Conservation (phyloP, 2,797 vertebrate genomes). For the Manis pentadactyla region DNA sequence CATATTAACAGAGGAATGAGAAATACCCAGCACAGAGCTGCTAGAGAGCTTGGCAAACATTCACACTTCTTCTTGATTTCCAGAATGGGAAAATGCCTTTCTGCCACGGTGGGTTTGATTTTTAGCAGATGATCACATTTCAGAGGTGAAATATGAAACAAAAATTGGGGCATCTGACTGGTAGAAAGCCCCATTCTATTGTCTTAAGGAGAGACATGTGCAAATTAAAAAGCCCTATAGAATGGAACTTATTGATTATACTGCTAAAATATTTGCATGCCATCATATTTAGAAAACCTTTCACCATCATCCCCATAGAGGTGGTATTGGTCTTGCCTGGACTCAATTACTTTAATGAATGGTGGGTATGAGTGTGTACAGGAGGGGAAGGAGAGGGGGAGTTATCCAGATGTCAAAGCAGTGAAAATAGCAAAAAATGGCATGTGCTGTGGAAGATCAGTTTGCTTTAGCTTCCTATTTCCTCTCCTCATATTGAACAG, state of each 20-base stretch:
- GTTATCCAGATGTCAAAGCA: background rate
- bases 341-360: slow-evolving; percentile 56
- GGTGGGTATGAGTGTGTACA: background rate
- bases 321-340: background rate
- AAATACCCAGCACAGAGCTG: background rate
- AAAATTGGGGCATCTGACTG: slow-evolving; percentile 61
- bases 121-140: slow-evolving; percentile 59
- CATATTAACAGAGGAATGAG: slow-evolving; percentile 36
- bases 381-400: background rate
- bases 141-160: slow-evolving; percentile 52
- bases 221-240: slow-evolving; percentile 56
- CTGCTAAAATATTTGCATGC: slow-evolving; percentile 62
- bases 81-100: slow-evolving; percentile 68
- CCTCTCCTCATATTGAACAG: background rate
- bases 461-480: background rate
- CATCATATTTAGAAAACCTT: slow-evolving; percentile 53
- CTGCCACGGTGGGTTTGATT: slow-evolving; percentile 57
- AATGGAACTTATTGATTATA: slow-evolving; percentile 23
- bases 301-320: background rate
- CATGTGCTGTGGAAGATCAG: background rate
- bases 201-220: slow-evolving; percentile 40
- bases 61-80: slow-evolving; percentile 62
- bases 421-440: slow-evolving; percentile 30
- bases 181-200: background rate
- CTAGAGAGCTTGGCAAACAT: background rate